Evolutionary conservation across 2,113 vertebrate genomes (phyloP).

Genomic region (Eira barbara): DNA sequence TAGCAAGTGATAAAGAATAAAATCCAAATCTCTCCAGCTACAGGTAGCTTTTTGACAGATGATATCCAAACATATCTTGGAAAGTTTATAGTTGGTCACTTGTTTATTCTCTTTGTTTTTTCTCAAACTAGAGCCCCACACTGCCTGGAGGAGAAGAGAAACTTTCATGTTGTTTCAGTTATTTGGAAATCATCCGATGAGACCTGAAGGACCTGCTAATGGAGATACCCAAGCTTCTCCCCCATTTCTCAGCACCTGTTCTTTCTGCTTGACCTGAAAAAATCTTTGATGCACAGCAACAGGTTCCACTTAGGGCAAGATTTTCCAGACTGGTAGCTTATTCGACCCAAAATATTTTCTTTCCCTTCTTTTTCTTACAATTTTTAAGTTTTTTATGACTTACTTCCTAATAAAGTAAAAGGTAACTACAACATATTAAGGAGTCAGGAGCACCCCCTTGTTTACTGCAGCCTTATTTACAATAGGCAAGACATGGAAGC

Average conservation of each 20-base stretch:
- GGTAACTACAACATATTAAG: background rate
- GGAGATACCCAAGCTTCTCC: background rate
- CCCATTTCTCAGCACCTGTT: background rate
- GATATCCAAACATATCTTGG: background rate
- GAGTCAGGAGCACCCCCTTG: background rate
- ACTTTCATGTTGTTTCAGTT: background rate
- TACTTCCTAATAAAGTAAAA: slow-evolving; percentile 9
- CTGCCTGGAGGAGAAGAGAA: background rate
- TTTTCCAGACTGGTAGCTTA: background rate
- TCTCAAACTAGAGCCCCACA: background rate
- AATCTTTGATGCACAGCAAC: background rate
- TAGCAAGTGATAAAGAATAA: background rate
- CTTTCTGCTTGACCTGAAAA: background rate
- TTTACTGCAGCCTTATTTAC: background rate
- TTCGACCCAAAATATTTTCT: slow-evolving; percentile 14
- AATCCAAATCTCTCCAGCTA: background rate
- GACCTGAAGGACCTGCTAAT: background rate
- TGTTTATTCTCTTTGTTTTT: slow-evolving; percentile 17
- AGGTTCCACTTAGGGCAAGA: background rate
- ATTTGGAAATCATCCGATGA: background rate
- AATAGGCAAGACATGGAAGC: background rate
- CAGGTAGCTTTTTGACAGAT: background rate
- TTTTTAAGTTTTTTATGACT: background rate
- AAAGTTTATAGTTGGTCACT: background rate
- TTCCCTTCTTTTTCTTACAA: background rate